Evolutionary conservation across 2,888 invertebrate species (phyloP), one percentile per base, ranked within the genome.

Genomic region (Sycophila texana): DNA sequence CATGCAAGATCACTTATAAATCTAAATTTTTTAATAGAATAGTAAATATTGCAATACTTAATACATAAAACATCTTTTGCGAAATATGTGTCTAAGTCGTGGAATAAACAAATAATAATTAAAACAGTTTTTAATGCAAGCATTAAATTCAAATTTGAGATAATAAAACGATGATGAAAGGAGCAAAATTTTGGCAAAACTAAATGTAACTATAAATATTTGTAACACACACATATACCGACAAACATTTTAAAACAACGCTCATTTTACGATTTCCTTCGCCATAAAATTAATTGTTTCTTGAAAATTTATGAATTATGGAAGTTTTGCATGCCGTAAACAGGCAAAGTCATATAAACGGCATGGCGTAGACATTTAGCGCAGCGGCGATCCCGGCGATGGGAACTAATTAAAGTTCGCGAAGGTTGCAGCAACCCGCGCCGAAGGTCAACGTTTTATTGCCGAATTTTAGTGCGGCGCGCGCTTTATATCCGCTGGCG

Each of bases 361-460:
- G 71, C 53, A 66, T n/a, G 57, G 47, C n/a, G 22, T 63, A 49
- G 60, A 55, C 61, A 60, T 81, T 74, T 63, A 74, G 63, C 74
- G 78, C 68, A 57, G 58, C 73, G 60, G 76, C 65, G 77, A 73
- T 80, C 61, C 49, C 61, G 66, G 66, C 72, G 61, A 66, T 51
- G 74, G 39, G 73, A 76, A 47, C 79, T 73, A 81, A 81, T 81
- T 81, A 81, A 81, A 76, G 66, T 74, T 78, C 63, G 51, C 72
- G 65, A 75, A 72, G 66, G 39, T 47, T 75, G 63, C 72, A 55
- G 47, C 67, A 13, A 20, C 39, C 39, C 12, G 53, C 57, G 10
- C 26, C 39, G 72, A 81, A 77, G 81, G 77, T 77, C 77, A 77
- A 67, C 57, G 57, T 65, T 81, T 81, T 79, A 77, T 66, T 55